A percentile compares a stretch with the other conserved stretches of the same genome.
These are phyloP conservation scores for Sakesphorus luctuosus DNA, from an alignment of 2,113 vertebrate species.

Conservation along the genomic window DNA sequence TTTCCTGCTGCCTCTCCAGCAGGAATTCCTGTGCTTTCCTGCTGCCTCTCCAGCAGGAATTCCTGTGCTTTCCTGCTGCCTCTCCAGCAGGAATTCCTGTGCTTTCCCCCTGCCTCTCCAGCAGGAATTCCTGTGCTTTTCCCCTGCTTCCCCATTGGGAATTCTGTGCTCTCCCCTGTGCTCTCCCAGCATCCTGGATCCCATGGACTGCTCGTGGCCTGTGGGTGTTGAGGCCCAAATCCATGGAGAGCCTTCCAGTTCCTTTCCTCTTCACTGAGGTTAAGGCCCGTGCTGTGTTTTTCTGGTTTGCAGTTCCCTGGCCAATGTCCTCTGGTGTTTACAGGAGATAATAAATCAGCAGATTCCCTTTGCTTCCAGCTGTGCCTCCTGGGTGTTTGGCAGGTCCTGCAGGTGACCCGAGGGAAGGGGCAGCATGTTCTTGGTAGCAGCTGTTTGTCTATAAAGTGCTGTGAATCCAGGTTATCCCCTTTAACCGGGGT, in stretches of 20 bases:
- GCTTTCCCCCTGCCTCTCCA: no score
- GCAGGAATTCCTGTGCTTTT: background rate
- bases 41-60: background rate
- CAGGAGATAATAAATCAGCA: background rate
- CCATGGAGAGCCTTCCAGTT: fast-evolving
- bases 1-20: fast-evolving
- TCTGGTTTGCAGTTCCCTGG: background rate
- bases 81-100: no score
- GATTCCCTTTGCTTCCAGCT: background rate
- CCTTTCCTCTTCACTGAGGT: fast-evolving
- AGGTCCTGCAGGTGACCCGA: background rate
- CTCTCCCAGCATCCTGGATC: background rate
- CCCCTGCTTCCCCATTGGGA: no score
- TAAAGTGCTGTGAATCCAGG: background rate
- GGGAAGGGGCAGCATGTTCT: background rate
- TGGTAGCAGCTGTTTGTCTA: background rate
- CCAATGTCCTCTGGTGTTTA: fast-evolving
- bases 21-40: background rate
- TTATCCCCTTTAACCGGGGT: background rate
- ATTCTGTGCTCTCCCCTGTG: background rate
- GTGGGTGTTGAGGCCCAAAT: background rate
- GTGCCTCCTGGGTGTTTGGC: background rate
- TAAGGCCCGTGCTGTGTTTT: fast-evolving
- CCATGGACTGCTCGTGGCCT: background rate
- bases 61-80: background rate